phyloP scores from a whole-genome alignment of 2,888 invertebrate species.

The Agonopterix heracliana region DNA sequence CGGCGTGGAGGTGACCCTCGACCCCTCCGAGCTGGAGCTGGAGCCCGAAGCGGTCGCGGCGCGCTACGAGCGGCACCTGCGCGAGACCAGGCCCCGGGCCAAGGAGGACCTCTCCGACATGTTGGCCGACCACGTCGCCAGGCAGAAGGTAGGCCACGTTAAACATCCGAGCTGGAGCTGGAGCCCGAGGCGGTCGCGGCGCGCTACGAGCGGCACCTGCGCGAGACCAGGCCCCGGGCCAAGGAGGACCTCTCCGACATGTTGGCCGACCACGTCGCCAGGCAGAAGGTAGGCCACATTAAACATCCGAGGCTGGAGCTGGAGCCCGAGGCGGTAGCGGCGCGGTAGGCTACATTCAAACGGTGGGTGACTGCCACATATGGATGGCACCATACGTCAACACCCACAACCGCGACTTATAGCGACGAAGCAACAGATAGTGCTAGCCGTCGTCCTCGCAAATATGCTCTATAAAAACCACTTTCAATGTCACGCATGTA shows the following conservation, averaged over 20 bases:
- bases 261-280: slow-evolving; percentile 98
- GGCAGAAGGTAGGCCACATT: slow-evolving; percentile 86
- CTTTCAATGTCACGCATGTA: no score
- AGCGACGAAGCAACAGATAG: no score
- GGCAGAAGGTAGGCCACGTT: slow-evolving; percentile 86
- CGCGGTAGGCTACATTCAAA: slow-evolving; percentile 82
- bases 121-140: slow-evolving; percentile 98
- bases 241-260: slow-evolving; percentile 98
- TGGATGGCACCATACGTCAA: no score
- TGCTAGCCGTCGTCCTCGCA: no score
- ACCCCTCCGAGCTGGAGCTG: slow-evolving; percentile 97
- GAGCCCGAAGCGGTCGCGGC: slow-evolving; percentile 97
- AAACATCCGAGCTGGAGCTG: slow-evolving; percentile 93
- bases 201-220: slow-evolving; percentile 96
- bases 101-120: slow-evolving; percentile 98
- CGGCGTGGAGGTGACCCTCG: slow-evolving; percentile 95
- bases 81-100: slow-evolving; percentile 92
- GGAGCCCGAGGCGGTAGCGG: slow-evolving; percentile 95
- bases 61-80: slow-evolving; percentile 96
- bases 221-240: slow-evolving; percentile 92
- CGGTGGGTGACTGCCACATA: no score
- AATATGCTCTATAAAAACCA: no score
- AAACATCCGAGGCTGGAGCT: slow-evolving; percentile 94
- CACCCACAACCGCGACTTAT: no score
- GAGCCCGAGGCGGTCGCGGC: slow-evolving; percentile 97